Conservation (phyloP, 64 coral and sea anemone species). For the Trachythela sp. region DNA sequence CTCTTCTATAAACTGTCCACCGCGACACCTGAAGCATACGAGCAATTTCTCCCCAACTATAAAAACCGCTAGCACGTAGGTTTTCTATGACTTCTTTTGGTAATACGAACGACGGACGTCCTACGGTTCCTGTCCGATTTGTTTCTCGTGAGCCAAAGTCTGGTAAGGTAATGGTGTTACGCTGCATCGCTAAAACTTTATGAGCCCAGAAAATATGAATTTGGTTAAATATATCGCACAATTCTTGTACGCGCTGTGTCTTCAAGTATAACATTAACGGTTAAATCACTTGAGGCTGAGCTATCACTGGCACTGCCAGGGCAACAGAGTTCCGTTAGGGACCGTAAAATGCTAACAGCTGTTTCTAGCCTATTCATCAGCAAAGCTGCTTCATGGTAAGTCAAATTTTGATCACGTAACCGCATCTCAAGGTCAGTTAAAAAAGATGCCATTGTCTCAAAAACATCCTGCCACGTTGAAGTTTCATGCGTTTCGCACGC, state of each 20-base stretch:
- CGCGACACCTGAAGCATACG: conserved; percentile 10
- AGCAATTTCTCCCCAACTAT: conserved; percentile 23
- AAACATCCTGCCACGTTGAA: not conserved
- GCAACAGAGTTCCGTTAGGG: not conserved
- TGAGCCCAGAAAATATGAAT: not conserved
- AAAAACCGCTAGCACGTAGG: not conserved
- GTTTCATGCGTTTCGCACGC: no score
- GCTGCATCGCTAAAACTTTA: not conserved
- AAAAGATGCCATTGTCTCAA: not conserved
- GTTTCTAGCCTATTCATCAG: not conserved
- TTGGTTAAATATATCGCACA: not conserved
- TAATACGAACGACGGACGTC: not conserved
- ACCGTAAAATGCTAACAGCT: not conserved
- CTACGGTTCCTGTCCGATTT: not conserved
- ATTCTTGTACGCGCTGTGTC: not conserved
- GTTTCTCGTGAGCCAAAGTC: not conserved
- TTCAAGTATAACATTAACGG: not conserved
- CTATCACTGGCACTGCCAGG: no score
- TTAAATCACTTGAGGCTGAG: no score
- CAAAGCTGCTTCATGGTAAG: not conserved
- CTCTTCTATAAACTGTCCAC: conserved; percentile 32
- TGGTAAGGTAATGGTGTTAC: not conserved
- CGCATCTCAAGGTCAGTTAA: not conserved
- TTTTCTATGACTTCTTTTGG: not conserved
- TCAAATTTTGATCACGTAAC: not conserved